Evolutionary conservation across 2,113 vertebrate species (phyloP).

Genomic region (Fregetta grallaria): DNA sequence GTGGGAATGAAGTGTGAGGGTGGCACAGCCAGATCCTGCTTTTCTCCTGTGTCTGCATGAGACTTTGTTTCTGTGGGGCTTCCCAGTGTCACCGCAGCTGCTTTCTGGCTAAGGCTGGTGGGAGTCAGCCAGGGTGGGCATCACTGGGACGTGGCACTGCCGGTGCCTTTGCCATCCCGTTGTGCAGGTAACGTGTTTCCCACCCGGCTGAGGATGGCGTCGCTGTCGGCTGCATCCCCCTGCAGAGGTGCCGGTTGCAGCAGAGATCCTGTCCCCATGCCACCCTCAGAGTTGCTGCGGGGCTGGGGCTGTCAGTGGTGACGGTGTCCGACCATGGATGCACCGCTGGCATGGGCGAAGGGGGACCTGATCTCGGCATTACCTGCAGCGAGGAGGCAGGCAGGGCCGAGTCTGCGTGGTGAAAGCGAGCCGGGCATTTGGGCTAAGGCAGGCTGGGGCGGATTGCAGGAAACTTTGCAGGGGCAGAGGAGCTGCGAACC

Average conservation of each 20-base stretch:
- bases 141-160: background rate
- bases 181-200: rapidly evolving
- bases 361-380: no score
- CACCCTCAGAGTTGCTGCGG: background rate
- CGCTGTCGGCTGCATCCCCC: background rate
- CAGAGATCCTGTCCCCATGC: rapidly evolving
- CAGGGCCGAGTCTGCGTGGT: background rate
- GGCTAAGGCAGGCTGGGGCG: background rate
- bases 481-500: background rate
- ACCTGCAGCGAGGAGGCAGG: background rate
- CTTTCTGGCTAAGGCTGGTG: background rate
- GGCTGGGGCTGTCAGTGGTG: background rate
- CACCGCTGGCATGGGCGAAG: background rate
- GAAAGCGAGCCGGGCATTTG: rapidly evolving
- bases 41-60: background rate
- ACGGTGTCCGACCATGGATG: background rate
- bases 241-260: background rate
- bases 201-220: rapidly evolving
- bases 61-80: background rate
- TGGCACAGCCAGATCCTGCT: background rate
- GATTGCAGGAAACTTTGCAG: background rate
- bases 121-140: background rate
- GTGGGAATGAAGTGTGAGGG: background rate
- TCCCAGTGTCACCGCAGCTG: background rate
- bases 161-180: background rate